These are phyloP conservation scores for Aphyosemion australe DNA, from an alignment of 2,113 vertebrate genomes.

Conservation along the genomic window DNA sequence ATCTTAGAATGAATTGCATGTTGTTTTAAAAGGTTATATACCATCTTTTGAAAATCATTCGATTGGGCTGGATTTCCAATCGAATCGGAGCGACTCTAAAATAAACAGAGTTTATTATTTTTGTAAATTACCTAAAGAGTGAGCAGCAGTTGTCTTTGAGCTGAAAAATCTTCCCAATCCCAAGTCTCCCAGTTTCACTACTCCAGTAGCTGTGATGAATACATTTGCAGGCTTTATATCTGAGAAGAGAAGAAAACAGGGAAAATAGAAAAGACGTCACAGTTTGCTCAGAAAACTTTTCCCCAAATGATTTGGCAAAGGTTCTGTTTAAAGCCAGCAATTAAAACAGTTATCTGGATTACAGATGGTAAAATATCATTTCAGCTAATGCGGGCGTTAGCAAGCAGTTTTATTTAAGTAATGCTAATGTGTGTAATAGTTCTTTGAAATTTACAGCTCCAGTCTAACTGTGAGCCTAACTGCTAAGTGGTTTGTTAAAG, in stretches of 20 bases:
- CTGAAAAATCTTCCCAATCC: slow-evolving; percentile 97
- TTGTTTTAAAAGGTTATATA: too few species aligned
- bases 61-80: too few species aligned
- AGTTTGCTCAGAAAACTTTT: too few species aligned
- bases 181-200: slow-evolving; percentile 96
- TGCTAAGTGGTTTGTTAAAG: slow-evolving; percentile 68
- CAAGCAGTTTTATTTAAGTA: slow-evolving; percentile 31
- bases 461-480: slow-evolving; percentile 46
- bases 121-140: too few species aligned
- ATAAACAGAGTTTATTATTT: too few species aligned
- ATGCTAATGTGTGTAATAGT: slow-evolving; percentile 39
- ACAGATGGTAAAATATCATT: slow-evolving; percentile 20
- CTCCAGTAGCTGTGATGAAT: slow-evolving; percentile 97
- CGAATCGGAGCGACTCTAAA: too few species aligned
- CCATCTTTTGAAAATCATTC: too few species aligned
- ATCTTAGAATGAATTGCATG: too few species aligned
- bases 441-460: slow-evolving; percentile 64
- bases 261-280: neutral
- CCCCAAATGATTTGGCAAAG: too few species aligned
- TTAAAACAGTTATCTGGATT: slow-evolving; percentile 9
- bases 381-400: slow-evolving; percentile 17
- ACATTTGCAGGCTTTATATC: slow-evolving; percentile 98
- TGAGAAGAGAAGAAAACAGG: slow-evolving; percentile 49
- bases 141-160: slow-evolving; percentile 87
- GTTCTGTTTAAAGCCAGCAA: neutral